phyloP scores from a whole-genome alignment of 92 coral and sea anemone genomes.

The Zoanthus sansibaricus region DNA sequence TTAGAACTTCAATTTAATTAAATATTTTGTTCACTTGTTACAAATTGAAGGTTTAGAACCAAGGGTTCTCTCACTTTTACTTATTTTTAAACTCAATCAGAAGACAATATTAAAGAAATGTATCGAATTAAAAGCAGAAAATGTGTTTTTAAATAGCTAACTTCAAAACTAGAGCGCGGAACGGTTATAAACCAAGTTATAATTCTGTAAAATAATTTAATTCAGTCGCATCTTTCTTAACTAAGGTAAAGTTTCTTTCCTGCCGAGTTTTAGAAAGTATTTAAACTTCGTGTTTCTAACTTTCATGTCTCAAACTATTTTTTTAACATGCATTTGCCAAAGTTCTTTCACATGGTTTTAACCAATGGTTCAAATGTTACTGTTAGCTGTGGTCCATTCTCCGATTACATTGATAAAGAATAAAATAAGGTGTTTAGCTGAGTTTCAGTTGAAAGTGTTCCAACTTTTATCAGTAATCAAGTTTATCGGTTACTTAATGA shows the following conservation, averaged over 20 bases:
- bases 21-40: no score
- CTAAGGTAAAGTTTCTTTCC: background rate
- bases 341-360: no score
- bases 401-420: background rate
- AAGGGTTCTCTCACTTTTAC: no score
- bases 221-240: conserved; percentile 30
- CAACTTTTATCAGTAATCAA: conserved; percentile 36
- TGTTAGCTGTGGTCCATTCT: background rate
- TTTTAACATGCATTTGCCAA: no score
- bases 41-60: no score
- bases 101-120: no score
- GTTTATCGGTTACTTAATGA: background rate
- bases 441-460: conserved; percentile 25
- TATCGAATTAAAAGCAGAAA: background rate
- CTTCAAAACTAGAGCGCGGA: background rate
- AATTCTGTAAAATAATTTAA: conserved; percentile 14
- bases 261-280: background rate
- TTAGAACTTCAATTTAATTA: no score
- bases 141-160: background rate
- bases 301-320: no score
- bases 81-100: no score
- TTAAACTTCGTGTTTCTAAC: background rate
- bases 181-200: conserved; percentile 1
- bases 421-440: no score
- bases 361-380: no score